Base-by-base conservation (phyloP, 2,888 invertebrate species). In the Exephanes ischioxanthus region DNA sequence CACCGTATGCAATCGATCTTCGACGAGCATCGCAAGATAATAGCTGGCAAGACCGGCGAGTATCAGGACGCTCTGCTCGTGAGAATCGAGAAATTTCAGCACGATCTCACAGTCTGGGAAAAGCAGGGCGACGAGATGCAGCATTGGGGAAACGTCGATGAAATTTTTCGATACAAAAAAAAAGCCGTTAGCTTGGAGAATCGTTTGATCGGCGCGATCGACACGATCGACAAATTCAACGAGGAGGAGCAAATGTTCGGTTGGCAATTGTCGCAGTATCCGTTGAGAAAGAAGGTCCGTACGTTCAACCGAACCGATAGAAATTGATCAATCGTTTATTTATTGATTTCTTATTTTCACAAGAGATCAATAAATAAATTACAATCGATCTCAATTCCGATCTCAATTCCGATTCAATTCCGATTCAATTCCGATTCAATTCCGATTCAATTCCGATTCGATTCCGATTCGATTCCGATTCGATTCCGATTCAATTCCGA, bases 161-260 rank as follows among this genome's bases (percentile, higher is more conserved):
- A 98, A 83, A 95, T 99, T 79, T 95, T 96, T 14, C 97, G 97
- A 91, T 99, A 99, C 92, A 96, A 97, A 72, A 96, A 96, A 72
- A 97, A 97, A 88, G 97, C 98, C 0, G 96, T 95, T n/a, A 95
- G 96, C 67, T 94, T 99, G 51, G 97, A 98, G 92, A 95, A 96
- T 79, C 92, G 93, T 30, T 73, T 98, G 84, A 94, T 96, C 67
- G 93, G 94, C 3, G 99, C 98, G 3, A 96, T 98, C 94, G 95
- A 96, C 67, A 96, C 95, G 84, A 98, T 99, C 86, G 98, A 98
- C 90, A 96, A 96, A 84, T 98, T 99, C 90, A 99, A 99, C 93
- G 97, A 97, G 92, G 99, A 99, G 93, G 99, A 99, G 93, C 95
- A 95, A 45, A 96, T 98, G 22, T 99, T 97, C 92, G 97, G 97